phyloP scores from a whole-genome alignment of 2,797 vertebrate species.

The Acanthis flammea region DNA sequence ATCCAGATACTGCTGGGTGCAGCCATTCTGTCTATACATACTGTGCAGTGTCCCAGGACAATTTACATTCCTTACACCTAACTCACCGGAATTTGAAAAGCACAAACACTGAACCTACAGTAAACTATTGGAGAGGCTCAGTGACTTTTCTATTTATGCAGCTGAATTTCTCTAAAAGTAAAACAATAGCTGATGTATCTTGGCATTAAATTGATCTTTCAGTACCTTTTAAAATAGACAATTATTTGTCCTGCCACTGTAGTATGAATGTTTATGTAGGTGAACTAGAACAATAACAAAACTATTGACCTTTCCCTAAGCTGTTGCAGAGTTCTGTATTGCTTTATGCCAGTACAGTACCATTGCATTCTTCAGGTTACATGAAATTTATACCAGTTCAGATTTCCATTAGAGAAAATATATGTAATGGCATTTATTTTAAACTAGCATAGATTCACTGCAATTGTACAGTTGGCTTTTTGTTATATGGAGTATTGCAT shows the following conservation, averaged over 20 bases:
- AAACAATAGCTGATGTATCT: not conserved
- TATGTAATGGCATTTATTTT: not conserved
- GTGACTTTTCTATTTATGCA: not conserved
- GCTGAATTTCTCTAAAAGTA: not conserved
- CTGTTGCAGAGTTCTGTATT: not conserved
- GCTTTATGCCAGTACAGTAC: not conserved
- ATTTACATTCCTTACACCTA: not conserved
- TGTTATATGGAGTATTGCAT: not conserved
- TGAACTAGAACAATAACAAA: not conserved
- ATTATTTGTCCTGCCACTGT: not conserved
- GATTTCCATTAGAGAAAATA: not conserved
- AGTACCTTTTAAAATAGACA: not conserved
- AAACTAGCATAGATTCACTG: not conserved
- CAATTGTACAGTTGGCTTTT: not conserved
- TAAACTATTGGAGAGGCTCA: not conserved
- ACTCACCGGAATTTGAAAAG: not conserved
- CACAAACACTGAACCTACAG: not conserved
- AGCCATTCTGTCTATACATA: not conserved
- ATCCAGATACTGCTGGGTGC: not conserved
- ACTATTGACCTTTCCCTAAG: not conserved
- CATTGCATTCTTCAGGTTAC: not conserved
- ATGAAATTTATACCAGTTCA: not conserved
- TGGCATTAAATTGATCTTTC: not conserved
- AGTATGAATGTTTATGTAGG: not conserved
- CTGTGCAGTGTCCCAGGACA: not conserved